Evolutionary conservation across 2,888 invertebrate species (phyloP), one percentile per base, ranked within the genome.

Genomic region (Caenorhabditis becei): DNA sequence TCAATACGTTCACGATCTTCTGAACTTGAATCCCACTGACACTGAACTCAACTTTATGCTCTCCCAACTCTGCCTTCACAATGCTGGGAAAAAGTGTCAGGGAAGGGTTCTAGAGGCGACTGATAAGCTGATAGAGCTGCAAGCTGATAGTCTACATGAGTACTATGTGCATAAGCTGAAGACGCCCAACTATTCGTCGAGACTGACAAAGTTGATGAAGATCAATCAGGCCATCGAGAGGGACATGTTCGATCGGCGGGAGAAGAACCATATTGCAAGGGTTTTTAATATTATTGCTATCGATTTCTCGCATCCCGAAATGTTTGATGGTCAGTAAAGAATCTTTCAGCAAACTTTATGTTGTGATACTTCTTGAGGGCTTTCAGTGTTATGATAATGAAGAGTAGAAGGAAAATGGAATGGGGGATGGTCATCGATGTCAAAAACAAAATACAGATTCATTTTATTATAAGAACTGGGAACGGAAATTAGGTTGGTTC

Each of bases 231-330:
- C 62, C 16, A 74, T 85, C 1, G 85, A 85, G 62, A 62, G 61
- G 24, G 66, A 41, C 10, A 11, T 49, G 11, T 70, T 41, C 11
- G 28, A 16, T 16, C 53, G 53, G 16, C 20, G 32, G 16, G 72
- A 72, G 35, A 47, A 49, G 35, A 32, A 41, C 10, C n/a, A 56
- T 14, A 23, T 72, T 26, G 56, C 63, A 0, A 54, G 37, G 18
- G 16, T 74, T 44, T 84, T 86, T 44, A 75, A 86, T 37, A 67
- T 86, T n/a, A 79, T 84, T 62, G 61, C 74, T 35, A 71, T 83
- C 8, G 81, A 79, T 10, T 58, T 79, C 32, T 72, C 71, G 11
- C 82, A 83, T 71, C 69, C 77, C 1, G 70, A 77, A 23, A 70
- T 77, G 77, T 77, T 77, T 26, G 71, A 71, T 35, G 59, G 37